phyloP scores from a whole-genome alignment of 2,888 invertebrate species.

The Lacanobia wlatinum region DNA sequence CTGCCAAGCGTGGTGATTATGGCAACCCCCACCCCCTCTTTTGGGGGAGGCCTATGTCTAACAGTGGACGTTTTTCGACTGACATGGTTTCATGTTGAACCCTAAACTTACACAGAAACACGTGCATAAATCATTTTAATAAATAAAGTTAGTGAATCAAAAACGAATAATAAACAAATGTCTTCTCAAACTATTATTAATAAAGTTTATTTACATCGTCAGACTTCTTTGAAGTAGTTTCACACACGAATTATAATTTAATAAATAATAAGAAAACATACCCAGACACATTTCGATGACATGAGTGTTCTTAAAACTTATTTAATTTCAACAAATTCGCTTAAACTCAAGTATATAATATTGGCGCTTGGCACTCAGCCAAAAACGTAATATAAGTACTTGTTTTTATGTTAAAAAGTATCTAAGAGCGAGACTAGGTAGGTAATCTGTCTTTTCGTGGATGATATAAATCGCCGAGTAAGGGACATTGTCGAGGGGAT shows the following conservation, averaged over 20 bases:
- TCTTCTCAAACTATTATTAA: conserved; percentile 37
- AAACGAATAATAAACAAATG: conserved; percentile 15
- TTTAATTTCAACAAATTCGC: conserved; percentile 50
- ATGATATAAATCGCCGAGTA: conserved; percentile 42
- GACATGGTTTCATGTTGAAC: neutral
- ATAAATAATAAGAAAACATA: conserved; percentile 11
- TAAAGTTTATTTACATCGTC: conserved; percentile 35
- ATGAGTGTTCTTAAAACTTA: conserved; percentile 41
- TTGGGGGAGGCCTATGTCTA: no score
- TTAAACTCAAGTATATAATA: conserved; percentile 28
- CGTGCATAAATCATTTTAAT: neutral
- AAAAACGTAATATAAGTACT: conserved; percentile 7
- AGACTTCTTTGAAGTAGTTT: conserved; percentile 15
- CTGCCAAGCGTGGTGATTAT: no score
- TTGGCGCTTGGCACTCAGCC: conserved; percentile 37
- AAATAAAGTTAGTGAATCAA: conserved; percentile 12
- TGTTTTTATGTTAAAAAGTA: conserved; percentile 13
- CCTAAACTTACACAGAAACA: neutral
- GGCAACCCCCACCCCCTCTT: no score
- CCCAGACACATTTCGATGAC: neutral
- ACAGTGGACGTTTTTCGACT: no score
- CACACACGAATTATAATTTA: conserved; percentile 29
- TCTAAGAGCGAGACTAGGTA: neutral
- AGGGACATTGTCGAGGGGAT: conserved; percentile 42
- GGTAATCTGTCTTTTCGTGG: conserved; percentile 24